Evolutionary conservation across 2,888 invertebrate species (phyloP).

Genomic region (Caenorhabditis plicata): DNA sequence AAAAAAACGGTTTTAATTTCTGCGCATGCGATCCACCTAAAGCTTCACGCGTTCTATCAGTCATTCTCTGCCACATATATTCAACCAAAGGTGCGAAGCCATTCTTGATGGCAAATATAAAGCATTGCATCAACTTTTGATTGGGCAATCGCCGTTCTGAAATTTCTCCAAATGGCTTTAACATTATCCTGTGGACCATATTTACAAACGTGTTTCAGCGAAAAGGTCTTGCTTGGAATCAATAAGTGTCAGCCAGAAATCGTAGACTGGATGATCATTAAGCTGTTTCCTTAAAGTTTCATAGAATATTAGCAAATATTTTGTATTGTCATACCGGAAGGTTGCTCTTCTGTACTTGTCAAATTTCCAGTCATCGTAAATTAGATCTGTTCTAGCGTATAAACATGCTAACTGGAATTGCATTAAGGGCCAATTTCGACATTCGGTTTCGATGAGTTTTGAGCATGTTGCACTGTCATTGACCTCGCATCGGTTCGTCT

Average conservation of each 20-base stretch:
- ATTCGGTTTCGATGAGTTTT: conserved; percentile 36
- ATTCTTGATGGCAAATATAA: conserved; percentile 45
- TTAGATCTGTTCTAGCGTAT: conserved; percentile 39
- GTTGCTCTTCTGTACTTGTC: conserved; percentile 39
- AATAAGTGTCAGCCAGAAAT: conserved; percentile 50
- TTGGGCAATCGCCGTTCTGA: conserved; percentile 35
- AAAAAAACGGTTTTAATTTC: not conserved
- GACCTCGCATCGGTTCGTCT: conserved; percentile 31
- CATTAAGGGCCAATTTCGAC: conserved; percentile 44
- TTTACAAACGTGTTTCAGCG: no score
- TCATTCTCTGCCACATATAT: conserved; percentile 42
- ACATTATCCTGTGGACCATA: no score
- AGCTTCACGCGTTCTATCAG: conserved; percentile 34
- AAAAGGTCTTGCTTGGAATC: conserved; percentile 21
- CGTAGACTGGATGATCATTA: conserved; percentile 48
- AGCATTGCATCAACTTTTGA: conserved; percentile 41
- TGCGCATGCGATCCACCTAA: conserved; percentile 11
- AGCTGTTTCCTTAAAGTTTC: conserved; percentile 39
- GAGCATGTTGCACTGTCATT: conserved; percentile 41
- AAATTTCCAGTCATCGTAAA: conserved; percentile 40
- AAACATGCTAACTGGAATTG: conserved; percentile 52
- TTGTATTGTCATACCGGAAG: conserved; percentile 25
- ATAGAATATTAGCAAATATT: not conserved
- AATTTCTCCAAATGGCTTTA: no score
- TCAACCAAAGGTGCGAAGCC: conserved; percentile 41